Evolutionary conservation across 2,797 vertebrate species (phyloP).

Genomic region (Molothrus aeneus): DNA sequence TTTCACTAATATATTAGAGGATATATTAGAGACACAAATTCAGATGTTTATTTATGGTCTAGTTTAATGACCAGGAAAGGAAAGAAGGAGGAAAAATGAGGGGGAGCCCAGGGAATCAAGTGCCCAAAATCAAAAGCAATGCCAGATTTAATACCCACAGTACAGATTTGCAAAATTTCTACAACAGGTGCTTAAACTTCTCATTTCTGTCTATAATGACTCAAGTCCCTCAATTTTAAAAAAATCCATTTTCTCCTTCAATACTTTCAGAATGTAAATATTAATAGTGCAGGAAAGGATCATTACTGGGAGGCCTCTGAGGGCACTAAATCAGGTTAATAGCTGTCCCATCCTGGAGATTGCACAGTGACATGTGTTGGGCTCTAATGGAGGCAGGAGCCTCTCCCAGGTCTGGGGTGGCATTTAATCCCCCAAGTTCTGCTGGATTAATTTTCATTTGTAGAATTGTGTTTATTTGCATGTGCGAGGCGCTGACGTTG

Average conservation of each 20-base stretch:
- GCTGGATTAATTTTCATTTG: constrained; percentile 80
- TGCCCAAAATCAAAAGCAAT: not conserved
- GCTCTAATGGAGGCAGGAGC: constrained; percentile 73
- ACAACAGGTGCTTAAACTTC: not conserved
- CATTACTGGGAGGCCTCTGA: constrained; percentile 53
- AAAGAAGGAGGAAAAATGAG: not conserved
- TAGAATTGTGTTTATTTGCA: constrained; percentile 76
- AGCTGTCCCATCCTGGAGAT: constrained; percentile 42
- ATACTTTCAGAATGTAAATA: constrained; percentile 31
- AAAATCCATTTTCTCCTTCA: constrained; percentile 12
- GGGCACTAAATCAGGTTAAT: constrained; percentile 66
- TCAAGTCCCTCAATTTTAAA: not conserved
- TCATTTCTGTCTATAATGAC: not conserved
- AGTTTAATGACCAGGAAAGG: not conserved
- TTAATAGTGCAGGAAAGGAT: constrained; percentile 44
- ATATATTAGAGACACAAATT: not conserved
- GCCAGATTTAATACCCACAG: not conserved
- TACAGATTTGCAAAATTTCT: not conserved
- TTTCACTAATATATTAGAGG: not conserved
- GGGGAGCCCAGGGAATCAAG: not conserved
- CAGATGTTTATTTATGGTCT: not conserved
- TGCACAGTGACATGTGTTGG: constrained; percentile 62
- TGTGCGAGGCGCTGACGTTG: constrained; percentile 69
- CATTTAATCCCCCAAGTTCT: constrained; percentile 78
- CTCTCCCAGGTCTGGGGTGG: not conserved